phyloP scores from a whole-genome alignment of 2,797 vertebrate species.

The Sciaenops ocellatus region DNA sequence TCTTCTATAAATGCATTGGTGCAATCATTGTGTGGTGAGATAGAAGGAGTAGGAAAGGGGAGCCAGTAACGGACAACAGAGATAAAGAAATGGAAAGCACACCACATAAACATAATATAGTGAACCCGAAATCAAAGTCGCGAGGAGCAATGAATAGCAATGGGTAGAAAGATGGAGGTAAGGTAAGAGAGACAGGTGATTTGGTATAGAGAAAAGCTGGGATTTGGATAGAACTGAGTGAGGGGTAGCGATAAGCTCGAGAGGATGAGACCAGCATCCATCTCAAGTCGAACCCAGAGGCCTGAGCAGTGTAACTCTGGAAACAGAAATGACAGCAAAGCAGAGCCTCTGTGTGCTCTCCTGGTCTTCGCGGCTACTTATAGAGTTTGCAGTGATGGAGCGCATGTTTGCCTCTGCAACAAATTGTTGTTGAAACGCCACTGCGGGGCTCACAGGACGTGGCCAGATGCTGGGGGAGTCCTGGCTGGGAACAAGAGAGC shows the following conservation, averaged over 20 bases:
- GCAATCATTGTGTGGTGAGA: slow-evolving; percentile 55
- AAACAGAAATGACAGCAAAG: slow-evolving; percentile 67
- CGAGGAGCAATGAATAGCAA: slow-evolving; percentile 74
- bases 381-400: slow-evolving; percentile 24
- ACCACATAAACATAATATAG: slow-evolving; percentile 65
- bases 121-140: slow-evolving; percentile 46
- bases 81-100: slow-evolving; percentile 66
- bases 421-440: slow-evolving; percentile 48
- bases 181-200: slow-evolving; percentile 63
- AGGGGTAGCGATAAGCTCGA: slow-evolving; percentile 64
- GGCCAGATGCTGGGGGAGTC: slow-evolving; percentile 50
- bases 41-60: slow-evolving; percentile 41
- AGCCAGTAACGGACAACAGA: slow-evolving; percentile 62
- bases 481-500: slow-evolving; percentile 46
- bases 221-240: slow-evolving; percentile 68
- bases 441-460: slow-evolving; percentile 32
- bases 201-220: slow-evolving; percentile 56
- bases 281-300: slow-evolving; percentile 62
- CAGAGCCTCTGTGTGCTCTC: slow-evolving; percentile 51
- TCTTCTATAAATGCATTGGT: slow-evolving; percentile 65
- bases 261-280: slow-evolving; percentile 68
- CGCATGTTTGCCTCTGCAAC: slow-evolving; percentile 42
- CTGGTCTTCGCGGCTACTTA: slow-evolving; percentile 30
- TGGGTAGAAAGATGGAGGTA: slow-evolving; percentile 63
- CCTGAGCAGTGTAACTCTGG: slow-evolving; percentile 46